Evolutionary conservation across 1,140 invertebrate genomes (phyloP), one percentile per base, ranked within the genome.

Genomic region (Achroia grisella): DNA sequence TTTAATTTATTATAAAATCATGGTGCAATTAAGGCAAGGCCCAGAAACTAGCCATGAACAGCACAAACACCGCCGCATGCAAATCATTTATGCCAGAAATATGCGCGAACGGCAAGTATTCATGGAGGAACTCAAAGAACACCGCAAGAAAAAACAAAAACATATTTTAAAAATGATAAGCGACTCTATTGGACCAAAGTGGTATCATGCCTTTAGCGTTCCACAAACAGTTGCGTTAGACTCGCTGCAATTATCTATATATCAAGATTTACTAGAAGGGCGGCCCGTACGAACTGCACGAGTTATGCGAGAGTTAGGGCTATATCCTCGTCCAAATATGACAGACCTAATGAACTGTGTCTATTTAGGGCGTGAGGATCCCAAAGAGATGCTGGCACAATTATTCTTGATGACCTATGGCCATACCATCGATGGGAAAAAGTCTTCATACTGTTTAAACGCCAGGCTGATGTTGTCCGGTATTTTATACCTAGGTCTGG

Each of bases 211-310:
- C 0, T 60, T 84, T 0, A 78, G 77, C 43, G 72, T 65, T 4
- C 58, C 60, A 9, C 77, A 84, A 58, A 61, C 65, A 44, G 46
- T 44, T 0, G 70, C 75, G 0, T 61, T 84, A 41, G 74, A 84
- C 28, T 44, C 47, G 4, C 56, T 84, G 51, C 60, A 70, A 39
- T 54, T 62, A 35, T 54, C 50, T 8, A 76, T 84, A 17, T 75
- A 84, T 39, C 75, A 84, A 55, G 80, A 84, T 39, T 41, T 80
- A 39, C 40, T 84, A 1, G 77, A 80, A 62, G 77, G 74, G 4
- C 63, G 72, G 1, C 76, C 80, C 1, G 14, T 64, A 1, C 56
- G 68, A 27, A 67, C 68, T 0, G 52, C 65, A 3, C 37, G 23
- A 28, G 11, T 78, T 8, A 73, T 84, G 46, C 44, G 53, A 31